Evolutionary conservation across 37 sponge, comb jelly and placozoan species (phyloP).

Genomic region (Ephydatia muelleri): DNA sequence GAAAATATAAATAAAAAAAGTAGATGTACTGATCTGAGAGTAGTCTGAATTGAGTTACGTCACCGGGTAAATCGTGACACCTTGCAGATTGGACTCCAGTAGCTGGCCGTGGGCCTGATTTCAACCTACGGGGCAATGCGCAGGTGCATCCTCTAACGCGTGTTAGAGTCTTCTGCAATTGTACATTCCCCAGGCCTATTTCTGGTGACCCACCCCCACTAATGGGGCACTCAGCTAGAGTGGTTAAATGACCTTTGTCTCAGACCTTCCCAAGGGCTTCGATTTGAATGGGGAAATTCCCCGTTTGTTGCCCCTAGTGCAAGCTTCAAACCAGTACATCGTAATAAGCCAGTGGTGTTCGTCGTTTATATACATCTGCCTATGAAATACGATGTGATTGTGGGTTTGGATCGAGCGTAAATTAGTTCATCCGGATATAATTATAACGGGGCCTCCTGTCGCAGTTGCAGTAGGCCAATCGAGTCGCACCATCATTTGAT

Average conservation of each 20-base stretch:
- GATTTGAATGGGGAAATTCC: conserved; percentile 28
- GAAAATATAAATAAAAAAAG: conserved; percentile 17
- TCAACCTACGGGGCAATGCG: conserved; percentile 46
- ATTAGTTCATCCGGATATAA: too few relatives aligned
- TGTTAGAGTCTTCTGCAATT: conserved; percentile 53
- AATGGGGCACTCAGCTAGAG: conserved; percentile 77
- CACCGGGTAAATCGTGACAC: conserved; percentile 43
- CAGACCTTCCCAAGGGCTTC: conserved; percentile 93
- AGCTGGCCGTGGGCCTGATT: not conserved
- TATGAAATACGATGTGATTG: not conserved
- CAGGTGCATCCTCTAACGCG: conserved; percentile 32
- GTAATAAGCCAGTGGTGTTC: not conserved
- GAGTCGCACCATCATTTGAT: too few relatives aligned
- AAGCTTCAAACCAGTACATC: conserved; percentile 44
- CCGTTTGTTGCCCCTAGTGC: conserved; percentile 54
- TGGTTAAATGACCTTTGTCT: conserved; percentile 65
- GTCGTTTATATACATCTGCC: not conserved
- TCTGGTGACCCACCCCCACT: conserved; percentile 88
- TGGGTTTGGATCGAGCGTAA: not conserved
- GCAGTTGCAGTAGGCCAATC: too few relatives aligned
- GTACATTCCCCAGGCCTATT: conserved; percentile 66
- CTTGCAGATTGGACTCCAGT: conserved; percentile 9
- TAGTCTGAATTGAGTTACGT: conserved; percentile 95
- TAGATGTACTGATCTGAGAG: conserved; percentile 71
- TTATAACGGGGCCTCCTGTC: too few relatives aligned